These are phyloP conservation scores for Lepas anatifera DNA, from an alignment of 2,888 invertebrate genomes.

Conservation along the genomic window DNA sequence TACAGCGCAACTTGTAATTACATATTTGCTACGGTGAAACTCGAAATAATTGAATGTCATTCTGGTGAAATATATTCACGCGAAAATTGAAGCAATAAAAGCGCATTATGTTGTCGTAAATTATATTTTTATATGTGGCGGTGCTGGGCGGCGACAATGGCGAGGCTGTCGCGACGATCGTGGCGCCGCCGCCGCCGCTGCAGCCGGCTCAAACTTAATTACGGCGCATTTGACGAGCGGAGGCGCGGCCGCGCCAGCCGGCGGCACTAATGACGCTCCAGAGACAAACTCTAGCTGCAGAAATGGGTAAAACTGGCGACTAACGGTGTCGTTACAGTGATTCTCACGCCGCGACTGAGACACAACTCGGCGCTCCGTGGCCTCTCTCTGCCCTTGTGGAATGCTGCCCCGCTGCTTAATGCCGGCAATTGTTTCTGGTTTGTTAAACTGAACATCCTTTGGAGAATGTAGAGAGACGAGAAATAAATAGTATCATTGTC, in stretches of 20 bases:
- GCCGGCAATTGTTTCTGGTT: too few relatives aligned
- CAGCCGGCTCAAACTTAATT: background rate
- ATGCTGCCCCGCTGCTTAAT: too few relatives aligned
- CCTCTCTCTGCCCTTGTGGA: too few relatives aligned
- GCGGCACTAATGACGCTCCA: background rate
- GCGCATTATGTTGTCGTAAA: slow-evolving; percentile 7
- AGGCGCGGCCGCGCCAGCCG: background rate
- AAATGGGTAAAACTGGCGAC: background rate
- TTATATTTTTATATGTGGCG: background rate
- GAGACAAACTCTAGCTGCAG: too few relatives aligned
- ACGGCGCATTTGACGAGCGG: background rate
- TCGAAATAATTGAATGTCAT: slow-evolving; percentile 10
- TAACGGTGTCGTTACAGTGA: background rate
- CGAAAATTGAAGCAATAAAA: background rate
- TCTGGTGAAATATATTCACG: slow-evolving; percentile 12
- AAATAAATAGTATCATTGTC: too few relatives aligned
- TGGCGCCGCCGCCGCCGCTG: background rate
- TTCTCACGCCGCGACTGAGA: background rate
- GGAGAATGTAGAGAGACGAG: too few relatives aligned
- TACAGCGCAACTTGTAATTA: slow-evolving; percentile 1
- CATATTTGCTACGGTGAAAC: slow-evolving; percentile 10
- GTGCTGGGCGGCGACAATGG: background rate
- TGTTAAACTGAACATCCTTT: too few relatives aligned
- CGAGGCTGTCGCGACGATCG: background rate
- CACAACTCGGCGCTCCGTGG: background rate